These are phyloP conservation scores for Notospermus geniculatus DNA, from an alignment of 1,140 invertebrate species.

Conservation along the genomic window DNA sequence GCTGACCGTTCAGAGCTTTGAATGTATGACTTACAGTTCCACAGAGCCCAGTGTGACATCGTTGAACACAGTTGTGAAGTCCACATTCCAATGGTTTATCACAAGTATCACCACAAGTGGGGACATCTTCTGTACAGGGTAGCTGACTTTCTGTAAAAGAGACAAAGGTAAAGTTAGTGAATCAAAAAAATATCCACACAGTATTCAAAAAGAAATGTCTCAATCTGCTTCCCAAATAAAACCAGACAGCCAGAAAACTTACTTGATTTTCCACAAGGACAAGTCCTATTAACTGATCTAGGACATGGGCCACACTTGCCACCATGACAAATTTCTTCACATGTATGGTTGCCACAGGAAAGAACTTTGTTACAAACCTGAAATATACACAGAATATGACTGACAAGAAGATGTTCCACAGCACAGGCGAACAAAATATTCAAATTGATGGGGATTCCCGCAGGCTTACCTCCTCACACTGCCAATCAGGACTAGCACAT, in stretches of 20 bases:
- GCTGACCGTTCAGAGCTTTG: too few species aligned
- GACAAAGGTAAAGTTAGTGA: conserved; percentile 24
- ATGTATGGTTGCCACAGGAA: conserved; percentile 76
- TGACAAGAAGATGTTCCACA: too few species aligned
- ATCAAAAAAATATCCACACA: conserved; percentile 21
- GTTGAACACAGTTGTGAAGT: conserved; percentile 74
- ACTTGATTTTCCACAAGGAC: conserved; percentile 56
- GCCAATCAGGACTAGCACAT: conserved; percentile 71
- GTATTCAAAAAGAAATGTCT: too few species aligned
- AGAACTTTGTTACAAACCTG: conserved; percentile 70
- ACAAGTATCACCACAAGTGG: conserved; percentile 85
- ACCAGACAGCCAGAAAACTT: too few species aligned
- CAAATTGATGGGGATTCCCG: too few species aligned
- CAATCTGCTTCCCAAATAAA: too few species aligned
- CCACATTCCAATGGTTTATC: conserved; percentile 78
- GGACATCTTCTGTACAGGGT: conserved; percentile 63
- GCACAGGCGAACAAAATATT: too few species aligned
- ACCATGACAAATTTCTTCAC: conserved; percentile 74
- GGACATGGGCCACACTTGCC: conserved; percentile 72
- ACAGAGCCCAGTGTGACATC: conserved; percentile 81
- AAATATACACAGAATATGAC: too few species aligned
- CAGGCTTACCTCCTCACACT: conserved; percentile 61
- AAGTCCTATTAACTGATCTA: conserved; percentile 41
- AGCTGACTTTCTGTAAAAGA: conserved; percentile 42
- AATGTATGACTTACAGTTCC: conserved; percentile 63